These are phyloP conservation scores for Phenacoccus solenopsis DNA, from an alignment of 1,140 invertebrate genomes.

Conservation along the genomic window DNA sequence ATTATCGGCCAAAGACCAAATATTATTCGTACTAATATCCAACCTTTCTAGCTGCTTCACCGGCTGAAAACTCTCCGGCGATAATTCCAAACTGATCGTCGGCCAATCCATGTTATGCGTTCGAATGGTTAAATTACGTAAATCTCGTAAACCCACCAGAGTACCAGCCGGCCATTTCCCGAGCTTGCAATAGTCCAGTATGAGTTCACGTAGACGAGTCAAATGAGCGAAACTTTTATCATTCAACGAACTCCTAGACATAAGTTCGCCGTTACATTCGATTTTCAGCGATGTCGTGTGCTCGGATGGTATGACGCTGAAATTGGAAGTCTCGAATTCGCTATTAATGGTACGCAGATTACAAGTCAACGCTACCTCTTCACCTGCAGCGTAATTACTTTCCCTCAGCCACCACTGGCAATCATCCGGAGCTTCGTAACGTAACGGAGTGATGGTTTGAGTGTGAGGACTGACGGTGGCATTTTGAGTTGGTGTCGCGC, in stretches of 20 bases:
- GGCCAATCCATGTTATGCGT: conserved; percentile 67
- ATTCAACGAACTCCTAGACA: conserved; percentile 56
- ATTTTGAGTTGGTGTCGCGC: background rate
- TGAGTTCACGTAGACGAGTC: conserved; percentile 57
- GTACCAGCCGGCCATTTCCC: conserved; percentile 58
- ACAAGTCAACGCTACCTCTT: conserved; percentile 65
- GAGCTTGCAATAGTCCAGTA: conserved; percentile 74
- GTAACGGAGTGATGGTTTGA: conserved; percentile 40
- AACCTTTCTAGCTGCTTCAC: conserved; percentile 61
- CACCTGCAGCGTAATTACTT: conserved; percentile 27
- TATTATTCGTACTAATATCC: conserved; percentile 76
- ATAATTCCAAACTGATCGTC: conserved; percentile 61
- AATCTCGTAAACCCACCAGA: conserved; percentile 54
- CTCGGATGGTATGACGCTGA: conserved; percentile 69
- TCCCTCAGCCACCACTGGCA: conserved; percentile 52
- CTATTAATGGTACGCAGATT: conserved; percentile 64
- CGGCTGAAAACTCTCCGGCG: conserved; percentile 53
- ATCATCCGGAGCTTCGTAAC: conserved; percentile 69
- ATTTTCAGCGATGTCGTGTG: conserved; percentile 66
- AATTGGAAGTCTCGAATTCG: conserved; percentile 73
- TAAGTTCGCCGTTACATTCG: conserved; percentile 59
- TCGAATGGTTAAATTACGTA: conserved; percentile 65
- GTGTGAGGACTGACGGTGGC: conserved; percentile 17
- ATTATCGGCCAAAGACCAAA: conserved; percentile 72
- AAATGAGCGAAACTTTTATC: conserved; percentile 67